Conservation (phyloP, 2,113 vertebrate genomes). For the Psettodes erumei region DNA sequence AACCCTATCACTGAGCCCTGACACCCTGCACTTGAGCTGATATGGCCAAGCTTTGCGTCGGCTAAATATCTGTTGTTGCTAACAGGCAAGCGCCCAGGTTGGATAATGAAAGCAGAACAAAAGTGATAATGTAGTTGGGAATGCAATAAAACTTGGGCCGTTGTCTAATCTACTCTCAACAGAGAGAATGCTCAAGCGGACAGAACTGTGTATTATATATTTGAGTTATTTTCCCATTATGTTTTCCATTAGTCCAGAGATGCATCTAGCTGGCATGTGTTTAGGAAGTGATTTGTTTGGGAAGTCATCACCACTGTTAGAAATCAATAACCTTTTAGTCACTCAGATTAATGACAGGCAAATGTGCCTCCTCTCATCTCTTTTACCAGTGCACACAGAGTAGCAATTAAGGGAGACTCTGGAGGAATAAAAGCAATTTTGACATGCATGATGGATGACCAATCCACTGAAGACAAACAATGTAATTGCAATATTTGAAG, state of each 20-base stretch:
- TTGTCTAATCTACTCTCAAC: constrained; percentile 57
- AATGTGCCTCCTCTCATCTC: constrained; percentile 72
- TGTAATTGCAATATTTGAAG: constrained; percentile 70
- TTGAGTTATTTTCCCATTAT: constrained; percentile 78
- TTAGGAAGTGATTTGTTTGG: constrained; percentile 82
- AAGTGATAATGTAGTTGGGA: constrained; percentile 64
- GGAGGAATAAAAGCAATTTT: constrained; percentile 44
- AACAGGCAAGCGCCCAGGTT: constrained; percentile 44
- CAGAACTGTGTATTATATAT: constrained; percentile 56
- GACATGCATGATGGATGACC: constrained; percentile 77
- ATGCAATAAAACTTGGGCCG: constrained; percentile 51
- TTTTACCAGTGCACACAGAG: constrained; percentile 63
- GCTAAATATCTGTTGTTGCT: constrained; percentile 59
- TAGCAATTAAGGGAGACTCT: constrained; percentile 72
- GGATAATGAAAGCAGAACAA: constrained; percentile 61
- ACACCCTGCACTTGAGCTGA: constrained; percentile 63
- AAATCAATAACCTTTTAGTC: constrained; percentile 84
- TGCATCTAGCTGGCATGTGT: constrained; percentile 67
- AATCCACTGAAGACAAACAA: constrained; percentile 64
- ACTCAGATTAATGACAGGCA: constrained; percentile 81
- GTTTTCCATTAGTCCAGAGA: constrained; percentile 77
- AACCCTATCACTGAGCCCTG: constrained; percentile 51
- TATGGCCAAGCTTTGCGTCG: constrained; percentile 46
- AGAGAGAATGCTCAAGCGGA: constrained; percentile 42
- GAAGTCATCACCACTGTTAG: constrained; percentile 76